Evolutionary conservation across 2,113 vertebrate genomes (phyloP), one percentile per base, ranked within the genome.

Genomic region (Chaetorhynchus papuensis): DNA sequence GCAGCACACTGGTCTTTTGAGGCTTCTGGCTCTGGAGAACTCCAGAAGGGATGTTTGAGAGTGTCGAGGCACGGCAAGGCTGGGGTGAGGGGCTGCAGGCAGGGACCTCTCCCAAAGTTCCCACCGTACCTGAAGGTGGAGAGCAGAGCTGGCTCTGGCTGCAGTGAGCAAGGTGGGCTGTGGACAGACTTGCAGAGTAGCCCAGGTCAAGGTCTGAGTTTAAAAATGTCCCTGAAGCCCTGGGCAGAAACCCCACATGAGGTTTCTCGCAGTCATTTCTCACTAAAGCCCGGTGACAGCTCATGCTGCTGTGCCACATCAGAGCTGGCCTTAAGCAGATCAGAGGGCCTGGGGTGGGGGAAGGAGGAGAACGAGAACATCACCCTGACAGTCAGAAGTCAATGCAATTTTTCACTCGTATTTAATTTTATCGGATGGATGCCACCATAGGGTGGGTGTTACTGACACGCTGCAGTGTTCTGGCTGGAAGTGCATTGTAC

Each of bases 221-320:
- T 47, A 30, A 27, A 45, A 42, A 33, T 9, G 27, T 4, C 37
- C 69, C 45, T 42, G 33, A 77, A 78, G 56, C 11, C 27, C 28
- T 63, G 53, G 18, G 49, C 35, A 45, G 69, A 61, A 83, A 23
- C 10, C 18, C 6, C 31, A 24, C 8, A 8, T 24, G 59, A 49
- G 18, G 17, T 16, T 89, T 77, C 31, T 68, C 22, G 3, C 11
- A 10, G 15, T 15, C 3, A 0, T 42, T 76, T 59, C 53, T 91
- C 19, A 30, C 13, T 19, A 28, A 80, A 81, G 33, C 37, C 41
- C 0, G 0, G 4, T 35, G 47, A 17, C 15, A 52, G 17, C 13
- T 63, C 16, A 4, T 0, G 8, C 44, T 83, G 39, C 66, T 54
- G 28, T 57, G 71, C 8, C 18, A 19, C 1, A 1, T 30, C 68